A percentile compares a stretch with the other conserved stretches of the same genome.
phyloP scores from a whole-genome alignment of 2,113 vertebrate genomes.

The Progne subis region DNA sequence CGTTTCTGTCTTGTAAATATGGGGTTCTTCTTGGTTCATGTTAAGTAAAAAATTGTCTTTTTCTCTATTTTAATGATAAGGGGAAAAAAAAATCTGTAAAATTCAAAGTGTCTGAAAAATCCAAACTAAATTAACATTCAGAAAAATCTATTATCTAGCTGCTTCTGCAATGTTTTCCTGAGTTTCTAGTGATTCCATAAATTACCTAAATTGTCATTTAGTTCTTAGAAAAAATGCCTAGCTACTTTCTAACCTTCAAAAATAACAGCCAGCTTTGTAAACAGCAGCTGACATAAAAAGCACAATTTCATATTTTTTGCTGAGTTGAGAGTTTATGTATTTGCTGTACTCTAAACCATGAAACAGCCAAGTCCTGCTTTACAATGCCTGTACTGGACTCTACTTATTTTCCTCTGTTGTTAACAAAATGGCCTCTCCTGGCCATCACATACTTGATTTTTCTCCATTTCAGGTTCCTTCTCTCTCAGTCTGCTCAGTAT shows the following conservation, averaged over 20 bases:
- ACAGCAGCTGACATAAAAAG: not conserved
- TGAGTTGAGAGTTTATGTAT: not conserved
- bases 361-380: not conserved
- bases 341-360: not conserved
- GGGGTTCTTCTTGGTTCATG: not conserved
- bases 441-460: not conserved
- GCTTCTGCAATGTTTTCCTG: not conserved
- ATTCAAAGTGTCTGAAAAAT: not conserved
- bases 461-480: not conserved
- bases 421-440: not conserved
- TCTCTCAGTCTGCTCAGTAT: not conserved
- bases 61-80: not conserved
- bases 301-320: not conserved
- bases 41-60: not conserved
- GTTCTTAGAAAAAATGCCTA: not conserved
- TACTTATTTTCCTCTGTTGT: not conserved
- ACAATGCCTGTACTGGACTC: not conserved
- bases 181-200: not conserved
- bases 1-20: not conserved
- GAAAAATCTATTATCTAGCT: not conserved
- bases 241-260: not conserved
- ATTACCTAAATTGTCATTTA: not conserved
- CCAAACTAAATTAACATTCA: not conserved
- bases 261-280: not conserved
- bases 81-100: not conserved